Evolutionary conservation across 2,888 invertebrate genomes (phyloP), one percentile per base, ranked within the genome.

Genomic region (Lasioglossum zephyrum): DNA sequence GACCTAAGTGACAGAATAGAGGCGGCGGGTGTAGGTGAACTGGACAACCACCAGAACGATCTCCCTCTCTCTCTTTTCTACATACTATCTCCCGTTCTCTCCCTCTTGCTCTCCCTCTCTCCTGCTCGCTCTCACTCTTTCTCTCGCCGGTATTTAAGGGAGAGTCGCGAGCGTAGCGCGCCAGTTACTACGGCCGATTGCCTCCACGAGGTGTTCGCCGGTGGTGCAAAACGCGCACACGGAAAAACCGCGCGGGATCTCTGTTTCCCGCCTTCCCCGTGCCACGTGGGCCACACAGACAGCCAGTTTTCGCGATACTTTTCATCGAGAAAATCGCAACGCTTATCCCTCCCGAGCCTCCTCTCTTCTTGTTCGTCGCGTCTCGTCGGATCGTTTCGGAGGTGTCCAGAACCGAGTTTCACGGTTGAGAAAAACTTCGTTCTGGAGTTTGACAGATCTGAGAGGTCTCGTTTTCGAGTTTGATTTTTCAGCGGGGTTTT

Each of bases 141-240:
- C 87, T 82, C 86, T 80, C 89, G 89, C 70, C 88, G 86, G 93
- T 93, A 93, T 93, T 93, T 93, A 93, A 93, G 93, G 93, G 93
- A 92, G 93, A 92, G 91, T 91, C 92, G 86, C 89, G 91, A 91
- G 90, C 92, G 92, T 87, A 90, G 91, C 93, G 93, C 93, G 93
- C 92, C 93, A 93, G 93, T 93, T 92, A 88, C 87, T 78, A 86
- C 89, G 88, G 88, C 87, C 89, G 87, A 90, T 87, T 84, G 85
- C 87, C 84, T 87, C 84, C 84, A 83, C 85, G 88, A 88, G 88
- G 80, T 88, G 81, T 69, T 63, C 60, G 53, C 63, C 72, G 26
- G 47, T 26, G 31, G 73, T 31, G 73, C 47, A 53, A 16, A 72
- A 44, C 47, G 73, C 47, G 73, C 47, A 49, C 49, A 70, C 26